Evolutionary conservation across 1,140 invertebrate species (phyloP).

Genomic region (Telenomus remus): DNA sequence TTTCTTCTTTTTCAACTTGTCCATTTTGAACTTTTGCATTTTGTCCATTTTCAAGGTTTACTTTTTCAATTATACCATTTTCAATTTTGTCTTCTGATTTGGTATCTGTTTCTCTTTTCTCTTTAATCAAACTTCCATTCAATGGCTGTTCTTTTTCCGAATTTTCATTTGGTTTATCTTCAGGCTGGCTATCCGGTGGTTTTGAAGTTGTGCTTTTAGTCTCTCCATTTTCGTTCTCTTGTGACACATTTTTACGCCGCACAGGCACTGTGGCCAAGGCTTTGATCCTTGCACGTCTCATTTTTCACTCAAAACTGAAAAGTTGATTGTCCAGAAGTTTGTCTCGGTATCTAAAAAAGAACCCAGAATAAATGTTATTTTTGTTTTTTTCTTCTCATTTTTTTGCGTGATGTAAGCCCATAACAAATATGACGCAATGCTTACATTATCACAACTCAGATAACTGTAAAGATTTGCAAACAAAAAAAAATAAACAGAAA

Average conservation of each 20-base stretch:
- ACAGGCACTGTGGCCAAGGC: slow-evolving; percentile 72
- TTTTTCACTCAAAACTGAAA: slow-evolving; percentile 39
- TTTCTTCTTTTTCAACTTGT: slow-evolving; percentile 15
- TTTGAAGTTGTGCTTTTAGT: not conserved
- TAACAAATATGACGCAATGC: no score
- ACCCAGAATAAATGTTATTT: not conserved
- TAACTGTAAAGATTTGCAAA: no score
- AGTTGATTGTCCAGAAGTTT: not conserved
- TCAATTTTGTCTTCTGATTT: not conserved
- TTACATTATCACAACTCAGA: no score
- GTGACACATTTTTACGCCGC: slow-evolving; percentile 58
- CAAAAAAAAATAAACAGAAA: no score
- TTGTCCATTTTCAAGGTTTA: slow-evolving; percentile 14
- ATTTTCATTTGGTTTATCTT: not conserved
- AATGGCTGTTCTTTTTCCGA: not conserved
- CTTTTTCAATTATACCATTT: not conserved
- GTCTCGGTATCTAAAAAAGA: not conserved
- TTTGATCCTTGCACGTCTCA: slow-evolving; percentile 75
- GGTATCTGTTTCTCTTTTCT: not conserved
- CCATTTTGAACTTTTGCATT: slow-evolving; percentile 50
- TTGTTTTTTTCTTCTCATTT: no score
- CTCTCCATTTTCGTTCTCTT: slow-evolving; percentile 2
- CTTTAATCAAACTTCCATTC: not conserved
- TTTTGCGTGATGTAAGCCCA: no score
- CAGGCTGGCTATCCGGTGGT: no score